Evolutionary conservation across 2,888 invertebrate genomes (phyloP).

Genomic region (Drosophila koepferae): DNA sequence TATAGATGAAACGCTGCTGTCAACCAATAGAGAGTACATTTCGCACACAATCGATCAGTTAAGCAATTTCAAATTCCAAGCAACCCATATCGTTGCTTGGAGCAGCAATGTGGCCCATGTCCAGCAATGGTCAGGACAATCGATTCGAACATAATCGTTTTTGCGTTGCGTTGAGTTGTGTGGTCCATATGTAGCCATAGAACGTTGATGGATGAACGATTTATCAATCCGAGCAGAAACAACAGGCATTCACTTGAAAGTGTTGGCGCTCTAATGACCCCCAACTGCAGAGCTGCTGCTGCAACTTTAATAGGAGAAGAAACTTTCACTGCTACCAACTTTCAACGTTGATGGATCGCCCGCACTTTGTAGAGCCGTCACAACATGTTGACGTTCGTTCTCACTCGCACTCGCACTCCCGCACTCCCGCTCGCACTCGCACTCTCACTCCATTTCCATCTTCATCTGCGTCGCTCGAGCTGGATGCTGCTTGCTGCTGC

Average conservation of each 20-base stretch:
- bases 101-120: too few relatives aligned
- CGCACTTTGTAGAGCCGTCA: constrained; percentile 67
- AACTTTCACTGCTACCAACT: constrained; percentile 25
- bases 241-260: constrained; percentile 28
- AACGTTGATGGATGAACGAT: constrained; percentile 19
- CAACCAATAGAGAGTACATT: not conserved
- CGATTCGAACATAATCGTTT: not conserved
- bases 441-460: too few relatives aligned
- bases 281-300: constrained; percentile 22
- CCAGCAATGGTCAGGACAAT: not conserved
- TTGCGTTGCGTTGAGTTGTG: not conserved
- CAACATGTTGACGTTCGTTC: constrained; percentile 61
- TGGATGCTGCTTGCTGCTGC: not conserved
- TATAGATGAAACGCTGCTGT: not conserved
- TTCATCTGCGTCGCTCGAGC: too few relatives aligned
- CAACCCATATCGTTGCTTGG: not conserved
- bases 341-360: constrained; percentile 72
- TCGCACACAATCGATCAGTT: not conserved
- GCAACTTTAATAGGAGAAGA: constrained; percentile 20
- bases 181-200: not conserved
- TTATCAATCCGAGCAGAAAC: constrained; percentile 19
- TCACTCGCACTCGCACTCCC: too few relatives aligned
- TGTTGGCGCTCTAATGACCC: constrained; percentile 41
- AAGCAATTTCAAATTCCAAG: not conserved
- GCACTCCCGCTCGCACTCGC: not conserved